These are phyloP conservation scores for Coracopsis vasa DNA, from an alignment of 2,113 vertebrate genomes.

Conservation along the genomic window DNA sequence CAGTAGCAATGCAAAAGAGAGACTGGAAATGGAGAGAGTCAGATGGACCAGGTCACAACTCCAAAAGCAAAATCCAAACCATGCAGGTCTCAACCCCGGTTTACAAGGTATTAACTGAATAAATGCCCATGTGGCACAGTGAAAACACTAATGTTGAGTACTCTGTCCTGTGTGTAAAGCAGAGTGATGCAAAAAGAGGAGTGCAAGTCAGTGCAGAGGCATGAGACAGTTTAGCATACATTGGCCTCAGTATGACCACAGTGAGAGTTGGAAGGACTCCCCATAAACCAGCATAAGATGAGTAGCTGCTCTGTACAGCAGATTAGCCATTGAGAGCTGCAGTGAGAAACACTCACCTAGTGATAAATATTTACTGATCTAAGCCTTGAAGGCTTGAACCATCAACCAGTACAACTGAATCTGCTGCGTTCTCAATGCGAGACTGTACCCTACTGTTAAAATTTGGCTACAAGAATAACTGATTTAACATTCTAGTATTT, in stretches of 20 bases:
- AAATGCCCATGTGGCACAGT: not conserved
- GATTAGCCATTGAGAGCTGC: not conserved
- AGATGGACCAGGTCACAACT: not conserved
- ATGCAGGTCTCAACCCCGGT: not conserved
- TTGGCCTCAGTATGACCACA: not conserved
- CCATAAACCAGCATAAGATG: not conserved
- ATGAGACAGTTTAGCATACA: not conserved
- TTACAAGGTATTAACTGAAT: not conserved
- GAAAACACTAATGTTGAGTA: not conserved
- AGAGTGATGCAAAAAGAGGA: not conserved
- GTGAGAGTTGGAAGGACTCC: not conserved
- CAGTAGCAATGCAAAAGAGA: not conserved
- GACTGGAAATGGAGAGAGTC: not conserved
- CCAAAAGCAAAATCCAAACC: not conserved
- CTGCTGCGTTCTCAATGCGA: not conserved
- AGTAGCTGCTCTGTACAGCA: not conserved
- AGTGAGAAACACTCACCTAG: not conserved
- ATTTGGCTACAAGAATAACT: not conserved
- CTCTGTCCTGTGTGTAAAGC: not conserved
- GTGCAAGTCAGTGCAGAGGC: not conserved
- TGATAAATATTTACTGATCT: not conserved
- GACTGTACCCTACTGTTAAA: not conserved
- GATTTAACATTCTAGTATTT: not conserved
- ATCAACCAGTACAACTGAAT: not conserved
- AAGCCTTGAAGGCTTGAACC: not conserved